Conservation (phyloP, 1,140 invertebrate species). For the Galleria mellonella region DNA sequence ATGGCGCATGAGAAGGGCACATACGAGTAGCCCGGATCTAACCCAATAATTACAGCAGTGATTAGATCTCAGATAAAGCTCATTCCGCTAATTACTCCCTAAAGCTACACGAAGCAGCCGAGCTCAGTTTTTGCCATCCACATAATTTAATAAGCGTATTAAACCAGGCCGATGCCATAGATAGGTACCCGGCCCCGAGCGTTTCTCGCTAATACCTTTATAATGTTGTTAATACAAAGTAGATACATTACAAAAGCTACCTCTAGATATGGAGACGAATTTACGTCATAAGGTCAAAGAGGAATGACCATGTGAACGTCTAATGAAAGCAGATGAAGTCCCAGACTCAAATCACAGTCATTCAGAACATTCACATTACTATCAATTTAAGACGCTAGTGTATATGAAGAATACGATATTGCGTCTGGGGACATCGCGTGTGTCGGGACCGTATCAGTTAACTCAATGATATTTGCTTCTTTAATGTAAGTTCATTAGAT, state of each 20-base stretch:
- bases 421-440: slow-evolving; percentile 53
- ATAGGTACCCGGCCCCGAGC: slow-evolving; percentile 50
- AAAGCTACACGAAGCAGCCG: slow-evolving; percentile 56
- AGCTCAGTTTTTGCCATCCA: slow-evolving; percentile 59
- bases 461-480: slow-evolving; percentile 39
- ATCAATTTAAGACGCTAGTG: slow-evolving; percentile 63
- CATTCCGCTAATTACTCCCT: slow-evolving; percentile 71
- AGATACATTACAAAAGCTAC: slow-evolving; percentile 21
- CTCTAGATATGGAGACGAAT: slow-evolving; percentile 18
- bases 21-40: slow-evolving; percentile 21
- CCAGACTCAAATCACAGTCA: slow-evolving; percentile 60
- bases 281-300: slow-evolving; percentile 52
- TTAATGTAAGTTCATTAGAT: slow-evolving; percentile 18
- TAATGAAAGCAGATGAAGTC: slow-evolving; percentile 59
- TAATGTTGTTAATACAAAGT: slow-evolving; percentile 37
- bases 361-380: slow-evolving; percentile 59
- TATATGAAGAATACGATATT: slow-evolving; percentile 38
- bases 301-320: slow-evolving; percentile 65
- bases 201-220: slow-evolving; percentile 45
- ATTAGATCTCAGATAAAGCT: slow-evolving; percentile 64
- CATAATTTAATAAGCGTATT: slow-evolving; percentile 71
- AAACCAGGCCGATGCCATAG: slow-evolving; percentile 55
- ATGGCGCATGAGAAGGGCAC: slow-evolving; percentile 13
- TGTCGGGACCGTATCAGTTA: slow-evolving; percentile 34
- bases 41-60: slow-evolving; percentile 61